Conservation (phyloP, 2,888 invertebrate species). For the Himalopsyche japonica region DNA sequence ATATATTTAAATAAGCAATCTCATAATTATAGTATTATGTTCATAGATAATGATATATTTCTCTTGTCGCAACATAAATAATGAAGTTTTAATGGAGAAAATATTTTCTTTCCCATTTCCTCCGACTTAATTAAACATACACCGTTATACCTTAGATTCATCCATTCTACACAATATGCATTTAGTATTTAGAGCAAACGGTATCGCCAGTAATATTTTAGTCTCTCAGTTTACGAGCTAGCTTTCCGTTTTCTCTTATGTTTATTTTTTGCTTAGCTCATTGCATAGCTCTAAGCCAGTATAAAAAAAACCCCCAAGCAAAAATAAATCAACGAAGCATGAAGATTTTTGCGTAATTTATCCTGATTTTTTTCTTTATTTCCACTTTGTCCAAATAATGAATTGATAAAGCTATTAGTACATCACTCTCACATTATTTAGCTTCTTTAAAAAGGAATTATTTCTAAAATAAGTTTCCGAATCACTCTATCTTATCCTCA, state of each 20-base stretch:
- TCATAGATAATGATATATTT: too few species aligned
- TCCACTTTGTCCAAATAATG: too few species aligned
- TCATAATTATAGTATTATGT: too few species aligned
- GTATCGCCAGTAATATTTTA: background rate
- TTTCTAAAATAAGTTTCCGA: too few species aligned
- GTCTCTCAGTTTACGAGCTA: background rate
- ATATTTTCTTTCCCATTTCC: background rate
- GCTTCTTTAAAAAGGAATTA: too few species aligned
- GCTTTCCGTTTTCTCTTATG: background rate
- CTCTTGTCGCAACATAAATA: background rate
- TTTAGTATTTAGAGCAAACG: background rate
- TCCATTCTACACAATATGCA: background rate
- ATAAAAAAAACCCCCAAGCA: background rate
- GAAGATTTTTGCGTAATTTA: background rate
- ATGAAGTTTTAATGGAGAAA: background rate
- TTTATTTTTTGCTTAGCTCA: background rate
- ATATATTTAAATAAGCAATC: too few species aligned
- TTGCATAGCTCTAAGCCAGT: background rate
- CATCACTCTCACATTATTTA: too few species aligned
- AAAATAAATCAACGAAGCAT: background rate
- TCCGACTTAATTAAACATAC: background rate
- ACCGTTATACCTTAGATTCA: background rate
- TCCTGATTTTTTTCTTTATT: too few species aligned
- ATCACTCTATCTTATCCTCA: too few species aligned
- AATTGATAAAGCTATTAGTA: too few species aligned